Percentiles rank a stretch among this genome's conserved stretches.
Evolutionary conservation across 2,797 vertebrate genomes (phyloP).

Genomic region (Natrix natrix): DNA sequence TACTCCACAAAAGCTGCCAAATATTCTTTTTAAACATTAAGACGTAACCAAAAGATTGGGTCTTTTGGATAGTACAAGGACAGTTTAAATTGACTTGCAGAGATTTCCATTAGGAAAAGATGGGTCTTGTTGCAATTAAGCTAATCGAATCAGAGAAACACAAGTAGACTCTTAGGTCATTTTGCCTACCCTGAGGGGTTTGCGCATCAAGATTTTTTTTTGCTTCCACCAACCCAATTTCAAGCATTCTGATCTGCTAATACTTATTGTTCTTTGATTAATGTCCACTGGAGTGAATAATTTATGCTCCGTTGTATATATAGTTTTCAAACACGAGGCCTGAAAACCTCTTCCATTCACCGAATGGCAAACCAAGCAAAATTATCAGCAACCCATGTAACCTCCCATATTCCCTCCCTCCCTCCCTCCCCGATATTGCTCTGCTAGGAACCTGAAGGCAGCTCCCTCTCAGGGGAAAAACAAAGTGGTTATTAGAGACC

Average conservation of each 20-base stretch:
- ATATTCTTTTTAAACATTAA: conserved; percentile 44
- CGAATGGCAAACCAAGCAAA: conserved; percentile 29
- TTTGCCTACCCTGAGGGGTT: neutral
- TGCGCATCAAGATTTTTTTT: conserved; percentile 38
- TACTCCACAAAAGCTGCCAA: conserved; percentile 25
- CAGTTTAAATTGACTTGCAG: conserved; percentile 15
- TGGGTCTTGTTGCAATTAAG: conserved; percentile 45
- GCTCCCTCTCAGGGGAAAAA: neutral
- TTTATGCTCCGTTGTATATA: conserved; percentile 60
- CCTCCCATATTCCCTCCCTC: neutral
- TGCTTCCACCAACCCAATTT: conserved; percentile 32
- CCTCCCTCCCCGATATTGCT: conserved; percentile 22
- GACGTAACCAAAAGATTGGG: conserved; percentile 34
- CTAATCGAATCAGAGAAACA: conserved; percentile 42
- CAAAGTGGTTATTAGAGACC: conserved; percentile 15
- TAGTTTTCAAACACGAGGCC: conserved; percentile 39
- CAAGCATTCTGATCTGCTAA: conserved; percentile 36
- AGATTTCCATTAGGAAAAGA: conserved; percentile 11
- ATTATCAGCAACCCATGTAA: conserved; percentile 35
- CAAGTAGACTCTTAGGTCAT: conserved; percentile 54
- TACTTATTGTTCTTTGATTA: conserved; percentile 49
- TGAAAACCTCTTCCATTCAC: conserved; percentile 44
- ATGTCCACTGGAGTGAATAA: conserved; percentile 61
- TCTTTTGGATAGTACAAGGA: conserved; percentile 36
- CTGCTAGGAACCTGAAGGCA: conserved; percentile 9